Conservation (phyloP, 2,113 vertebrate genomes). For the Chaenocephalus aceratus region DNA sequence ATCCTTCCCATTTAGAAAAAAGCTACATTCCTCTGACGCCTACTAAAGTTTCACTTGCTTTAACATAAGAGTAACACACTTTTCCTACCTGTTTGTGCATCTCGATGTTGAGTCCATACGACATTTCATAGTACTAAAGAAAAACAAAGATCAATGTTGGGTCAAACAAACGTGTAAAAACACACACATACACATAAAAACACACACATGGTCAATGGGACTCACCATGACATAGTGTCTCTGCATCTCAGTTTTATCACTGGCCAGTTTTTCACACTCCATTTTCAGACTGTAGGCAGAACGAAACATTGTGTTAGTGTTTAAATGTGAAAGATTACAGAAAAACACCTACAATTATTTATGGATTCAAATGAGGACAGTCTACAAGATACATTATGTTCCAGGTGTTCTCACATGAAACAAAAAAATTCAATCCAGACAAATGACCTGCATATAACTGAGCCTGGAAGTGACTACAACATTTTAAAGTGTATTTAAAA, state of each 20-base stretch:
- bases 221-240: slow-evolving; percentile 99
- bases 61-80: too few relatives aligned
- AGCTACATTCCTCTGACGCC: too few relatives aligned
- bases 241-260: slow-evolving; percentile 99
- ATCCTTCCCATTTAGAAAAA: too few relatives aligned
- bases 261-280: slow-evolving; percentile 97
- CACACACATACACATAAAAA: slow-evolving; percentile 14
- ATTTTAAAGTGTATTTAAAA: slow-evolving; percentile 57
- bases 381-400: not conserved
- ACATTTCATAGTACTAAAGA: slow-evolving; percentile 96
- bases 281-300: slow-evolving; percentile 89
- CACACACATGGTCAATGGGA: not conserved
- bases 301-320: slow-evolving; percentile 14
- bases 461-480: slow-evolving; percentile 22
- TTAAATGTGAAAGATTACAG: not conserved
- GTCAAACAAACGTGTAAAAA: slow-evolving; percentile 33
- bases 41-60: too few relatives aligned
- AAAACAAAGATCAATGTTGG: slow-evolving; percentile 51
- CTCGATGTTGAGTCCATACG: slow-evolving; percentile 97
- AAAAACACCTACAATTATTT: not conserved
- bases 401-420: not conserved
- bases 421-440: not conserved
- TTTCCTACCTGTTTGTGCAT: slow-evolving; percentile 96
- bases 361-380: not conserved
- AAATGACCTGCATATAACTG: not conserved